Evolutionary conservation across 1,140 invertebrate species (phyloP), one percentile per base, ranked within the genome.

Genomic region (Macrosteles quadrilineatus): DNA sequence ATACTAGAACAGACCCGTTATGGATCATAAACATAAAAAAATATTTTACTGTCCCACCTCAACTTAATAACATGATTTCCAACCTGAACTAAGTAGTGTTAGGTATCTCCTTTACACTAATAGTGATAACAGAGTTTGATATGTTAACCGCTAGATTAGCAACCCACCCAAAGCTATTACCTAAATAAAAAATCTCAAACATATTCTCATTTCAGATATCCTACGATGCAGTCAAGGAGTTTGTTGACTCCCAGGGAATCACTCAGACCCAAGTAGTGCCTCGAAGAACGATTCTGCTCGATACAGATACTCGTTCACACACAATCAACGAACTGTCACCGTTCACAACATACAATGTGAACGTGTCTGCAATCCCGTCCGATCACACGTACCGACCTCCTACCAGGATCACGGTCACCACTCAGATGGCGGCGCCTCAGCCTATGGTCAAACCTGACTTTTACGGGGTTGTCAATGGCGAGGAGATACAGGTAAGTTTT

Each of bases 391-490:
- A 96, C 77, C 85, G 91, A 74, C 94, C 95, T 21, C 94, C 95
- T 0, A 93, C 94, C 0, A 94, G 94, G 80, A 96, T 97, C n/a
- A 95, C 91, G 0, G 94, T 97, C 0, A 97, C 95, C 0, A 97
- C 95, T 0, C 94, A 97, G 81, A 97, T 97, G 94, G 95, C 94
- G 0, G 96, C 96, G 0, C 96, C 96, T 0, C 94, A 97, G 75
- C 92, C 94, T 0, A 97, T 98, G 92, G 94, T 96, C 0, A 92
- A 95, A 77, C 96, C 97, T 0, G 94, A 95, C 76, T 95, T 97
- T 77, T 95, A 93, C 77, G 92, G 93, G 1, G 92, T 95, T 55
- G 88, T 93, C 23, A 91, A 91, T 77, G 86, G 87, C 0, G 92
- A 94, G 78, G 93, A 94, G 81, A 94, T 98, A 71, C 88, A 91